phyloP scores from a whole-genome alignment of 2,113 vertebrate species.

The Vanacampus margaritifer region DNA sequence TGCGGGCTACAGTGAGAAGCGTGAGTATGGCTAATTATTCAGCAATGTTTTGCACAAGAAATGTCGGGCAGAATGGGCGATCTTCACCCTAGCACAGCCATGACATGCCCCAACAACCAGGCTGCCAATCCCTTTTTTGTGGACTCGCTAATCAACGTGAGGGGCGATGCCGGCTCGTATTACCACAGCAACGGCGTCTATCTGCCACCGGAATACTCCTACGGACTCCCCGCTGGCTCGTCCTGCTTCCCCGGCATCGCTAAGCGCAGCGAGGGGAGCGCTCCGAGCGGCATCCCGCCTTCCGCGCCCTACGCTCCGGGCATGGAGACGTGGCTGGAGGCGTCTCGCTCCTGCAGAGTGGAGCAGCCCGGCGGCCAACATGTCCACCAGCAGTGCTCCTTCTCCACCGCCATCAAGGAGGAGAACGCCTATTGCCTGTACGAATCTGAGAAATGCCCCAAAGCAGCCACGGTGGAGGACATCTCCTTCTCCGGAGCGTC shows the following conservation, averaged over 20 bases:
- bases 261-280: conserved; percentile 87
- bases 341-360: conserved; percentile 87
- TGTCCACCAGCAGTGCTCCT: conserved; percentile 84
- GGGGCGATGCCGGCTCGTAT: conserved; percentile 85
- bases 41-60: conserved; percentile 99
- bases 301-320: conserved; percentile 85
- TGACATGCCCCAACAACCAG: conserved; percentile 98
- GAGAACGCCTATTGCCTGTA: conserved; percentile 95
- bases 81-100: conserved; percentile 93
- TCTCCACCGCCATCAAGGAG: conserved; percentile 93
- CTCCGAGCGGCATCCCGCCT: conserved; percentile 78
- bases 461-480: conserved; percentile 79
- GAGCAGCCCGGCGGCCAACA: conserved; percentile 82
- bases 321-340: conserved; percentile 93
- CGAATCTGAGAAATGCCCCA: conserved; percentile 91
- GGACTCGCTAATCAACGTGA: conserved; percentile 93
- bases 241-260: conserved; percentile 89
- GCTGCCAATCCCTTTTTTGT: conserved; percentile 97
- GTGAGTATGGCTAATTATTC: conserved; percentile 99
- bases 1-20: conserved; percentile 84
- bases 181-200: conserved; percentile 88
- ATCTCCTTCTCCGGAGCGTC: conserved; percentile 79
- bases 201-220: conserved; percentile 90
- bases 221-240: conserved; percentile 87
- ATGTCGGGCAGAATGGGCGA: conserved; percentile 99